Evolutionary conservation across 2,888 invertebrate species (phyloP).

Genomic region (Limnephilus marmoratus): DNA sequence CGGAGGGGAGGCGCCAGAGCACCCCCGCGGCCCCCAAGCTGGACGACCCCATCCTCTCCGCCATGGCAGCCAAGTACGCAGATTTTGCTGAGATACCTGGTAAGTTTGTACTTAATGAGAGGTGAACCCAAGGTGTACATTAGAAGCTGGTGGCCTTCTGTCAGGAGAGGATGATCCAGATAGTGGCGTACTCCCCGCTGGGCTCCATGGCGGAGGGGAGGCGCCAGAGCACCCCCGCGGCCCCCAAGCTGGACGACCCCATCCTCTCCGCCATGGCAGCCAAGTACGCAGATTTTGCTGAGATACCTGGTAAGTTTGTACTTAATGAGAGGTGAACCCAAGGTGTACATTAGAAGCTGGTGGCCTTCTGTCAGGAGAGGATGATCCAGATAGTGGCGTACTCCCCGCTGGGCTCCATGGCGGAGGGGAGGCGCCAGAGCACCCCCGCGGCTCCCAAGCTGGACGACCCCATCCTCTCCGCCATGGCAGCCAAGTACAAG

Average conservation of each 20-base stretch:
- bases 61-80: conserved; percentile 80
- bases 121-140: conserved; percentile 83
- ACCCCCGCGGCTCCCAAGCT: conserved; percentile 76
- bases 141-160: conserved; percentile 83
- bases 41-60: conserved; percentile 75
- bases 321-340: conserved; percentile 74
- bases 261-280: conserved; percentile 76
- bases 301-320: conserved; percentile 79
- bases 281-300: conserved; percentile 80
- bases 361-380: conserved; percentile 81
- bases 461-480: conserved; percentile 75
- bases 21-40: conserved; percentile 76
- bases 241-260: conserved; percentile 77
- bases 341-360: conserved; percentile 83
- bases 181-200: conserved; percentile 87
- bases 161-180: conserved; percentile 78
- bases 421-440: conserved; percentile 71
- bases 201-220: conserved; percentile 76
- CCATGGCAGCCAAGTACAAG: conserved; percentile 79
- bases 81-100: conserved; percentile 81
- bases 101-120: conserved; percentile 69
- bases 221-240: conserved; percentile 72
- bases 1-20: conserved; percentile 71
- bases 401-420: conserved; percentile 82
- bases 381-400: conserved; percentile 84